A percentile compares a stretch with the other conserved stretches of the same genome.
These are phyloP conservation scores for Machimus rusticus DNA, from an alignment of 2,888 invertebrate genomes.

Conservation along the genomic window DNA sequence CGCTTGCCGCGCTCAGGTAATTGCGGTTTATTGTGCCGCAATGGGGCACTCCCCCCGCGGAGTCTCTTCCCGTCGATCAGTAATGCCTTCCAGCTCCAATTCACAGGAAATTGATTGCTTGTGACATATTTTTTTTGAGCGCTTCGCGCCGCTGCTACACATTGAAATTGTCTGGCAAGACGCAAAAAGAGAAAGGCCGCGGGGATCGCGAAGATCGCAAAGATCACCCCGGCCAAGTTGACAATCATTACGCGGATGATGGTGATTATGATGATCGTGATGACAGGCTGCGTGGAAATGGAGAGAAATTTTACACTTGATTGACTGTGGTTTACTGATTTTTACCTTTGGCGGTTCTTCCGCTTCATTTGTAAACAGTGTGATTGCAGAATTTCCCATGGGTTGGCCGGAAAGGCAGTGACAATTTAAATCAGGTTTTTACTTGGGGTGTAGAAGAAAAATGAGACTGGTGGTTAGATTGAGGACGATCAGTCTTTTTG, in stretches of 20 bases:
- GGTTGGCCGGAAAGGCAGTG: not conserved
- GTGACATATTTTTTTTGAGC: conserved; percentile 10
- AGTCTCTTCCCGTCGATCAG: not conserved
- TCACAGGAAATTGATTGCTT: conserved; percentile 18
- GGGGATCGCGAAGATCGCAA: not conserved
- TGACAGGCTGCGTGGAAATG: conserved; percentile 10
- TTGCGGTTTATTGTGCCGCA: not conserved
- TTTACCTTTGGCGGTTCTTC: not conserved
- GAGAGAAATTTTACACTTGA: conserved; percentile 29
- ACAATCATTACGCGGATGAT: not conserved
- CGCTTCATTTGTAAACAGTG: conserved; percentile 3
- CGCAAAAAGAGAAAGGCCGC: not conserved
- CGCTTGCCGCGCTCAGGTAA: not conserved
- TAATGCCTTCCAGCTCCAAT: not conserved
- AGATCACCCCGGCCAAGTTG: not conserved
- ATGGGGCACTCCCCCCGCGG: not conserved
- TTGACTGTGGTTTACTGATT: conserved; percentile 27
- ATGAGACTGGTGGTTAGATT: not conserved
- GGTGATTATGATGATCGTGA: not conserved
- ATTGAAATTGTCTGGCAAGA: not conserved
- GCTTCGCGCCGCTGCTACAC: not conserved
- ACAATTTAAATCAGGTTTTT: not conserved
- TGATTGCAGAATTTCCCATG: not conserved
- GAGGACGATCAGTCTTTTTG: not conserved
- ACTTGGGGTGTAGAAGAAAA: not conserved